phyloP scores from a whole-genome alignment of 2,797 vertebrate species.

The Ciconia nigra region DNA sequence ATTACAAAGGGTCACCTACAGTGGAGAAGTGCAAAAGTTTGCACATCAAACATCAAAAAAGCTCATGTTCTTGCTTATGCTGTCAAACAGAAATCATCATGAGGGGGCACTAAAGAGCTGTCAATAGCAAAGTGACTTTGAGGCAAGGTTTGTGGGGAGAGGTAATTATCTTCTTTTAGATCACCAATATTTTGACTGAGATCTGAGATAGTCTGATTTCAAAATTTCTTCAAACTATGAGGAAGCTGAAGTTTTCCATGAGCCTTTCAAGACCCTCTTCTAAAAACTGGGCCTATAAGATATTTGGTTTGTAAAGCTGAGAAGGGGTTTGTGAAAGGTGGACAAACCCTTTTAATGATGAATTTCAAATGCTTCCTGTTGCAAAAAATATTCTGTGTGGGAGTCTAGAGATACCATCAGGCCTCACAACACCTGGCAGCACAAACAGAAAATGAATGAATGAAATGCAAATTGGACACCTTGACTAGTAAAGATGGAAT shows the following conservation, averaged over 20 bases:
- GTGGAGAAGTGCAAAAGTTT: background rate
- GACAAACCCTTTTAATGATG: background rate
- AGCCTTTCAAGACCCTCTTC: background rate
- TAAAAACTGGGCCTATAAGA: background rate
- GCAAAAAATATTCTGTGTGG: background rate
- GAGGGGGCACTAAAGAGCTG: constrained; percentile 66
- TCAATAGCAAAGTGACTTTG: background rate
- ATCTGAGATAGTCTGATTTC: background rate
- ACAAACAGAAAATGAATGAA: background rate
- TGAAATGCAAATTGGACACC: background rate
- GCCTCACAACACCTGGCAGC: background rate
- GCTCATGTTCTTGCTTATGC: background rate
- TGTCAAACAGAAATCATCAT: constrained; percentile 49
- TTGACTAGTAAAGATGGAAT: background rate
- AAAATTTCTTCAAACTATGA: background rate
- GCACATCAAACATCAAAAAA: background rate
- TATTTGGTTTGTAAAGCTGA: background rate
- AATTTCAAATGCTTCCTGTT: background rate
- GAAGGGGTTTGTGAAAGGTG: background rate
- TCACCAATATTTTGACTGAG: background rate
- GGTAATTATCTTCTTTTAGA: background rate
- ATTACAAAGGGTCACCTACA: background rate
- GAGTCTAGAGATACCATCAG: background rate
- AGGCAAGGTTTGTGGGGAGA: background rate
- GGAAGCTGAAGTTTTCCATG: background rate